Percentiles rank a stretch among this genome's conserved stretches.
These are phyloP conservation scores for Napeogenes sylphis DNA, from an alignment of 2,888 invertebrate genomes.

Conservation along the genomic window DNA sequence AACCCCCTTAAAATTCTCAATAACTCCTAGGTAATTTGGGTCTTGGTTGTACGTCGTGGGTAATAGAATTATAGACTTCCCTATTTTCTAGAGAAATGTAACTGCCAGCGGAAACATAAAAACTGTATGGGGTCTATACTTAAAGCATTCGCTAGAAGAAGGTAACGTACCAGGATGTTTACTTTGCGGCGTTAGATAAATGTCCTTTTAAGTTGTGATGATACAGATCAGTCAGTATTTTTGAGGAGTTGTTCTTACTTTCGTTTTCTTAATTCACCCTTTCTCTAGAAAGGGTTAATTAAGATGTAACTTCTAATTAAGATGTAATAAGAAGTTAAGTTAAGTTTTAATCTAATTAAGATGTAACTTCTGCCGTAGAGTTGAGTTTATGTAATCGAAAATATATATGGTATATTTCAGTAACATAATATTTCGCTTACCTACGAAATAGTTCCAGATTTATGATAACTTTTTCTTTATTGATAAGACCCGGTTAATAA, in stretches of 20 bases:
- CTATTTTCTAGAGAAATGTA: conserved; percentile 60
- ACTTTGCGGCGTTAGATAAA: conserved; percentile 55
- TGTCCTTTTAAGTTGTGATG: conserved; percentile 36
- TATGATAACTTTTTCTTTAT: too few relatives aligned
- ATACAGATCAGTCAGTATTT: conserved; percentile 15
- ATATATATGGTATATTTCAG: too few relatives aligned
- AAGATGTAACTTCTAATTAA: too few relatives aligned
- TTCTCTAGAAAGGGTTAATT: too few relatives aligned
- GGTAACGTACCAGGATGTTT: conserved; percentile 51
- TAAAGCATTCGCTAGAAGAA: conserved; percentile 43
- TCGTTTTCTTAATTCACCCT: background rate
- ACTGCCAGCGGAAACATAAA: conserved; percentile 67
- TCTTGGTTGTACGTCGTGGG: conserved; percentile 48
- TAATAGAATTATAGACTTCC: conserved; percentile 68
- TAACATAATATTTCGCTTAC: too few relatives aligned
- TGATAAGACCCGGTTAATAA: too few relatives aligned
- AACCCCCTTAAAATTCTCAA: too few relatives aligned
- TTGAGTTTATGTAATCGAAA: conserved; percentile 2
- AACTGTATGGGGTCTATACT: conserved; percentile 45
- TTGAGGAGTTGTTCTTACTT: conserved; percentile 4
- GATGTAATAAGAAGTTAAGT: too few relatives aligned
- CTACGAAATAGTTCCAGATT: too few relatives aligned
- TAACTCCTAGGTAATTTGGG: conserved; percentile 6
- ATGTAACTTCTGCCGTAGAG: conserved; percentile 9
- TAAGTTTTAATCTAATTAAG: too few relatives aligned